Percentiles rank a stretch among this genome's conserved stretches.
Conservation (phyloP, 92 coral and sea anemone genomes). For the Porites evermanni region DNA sequence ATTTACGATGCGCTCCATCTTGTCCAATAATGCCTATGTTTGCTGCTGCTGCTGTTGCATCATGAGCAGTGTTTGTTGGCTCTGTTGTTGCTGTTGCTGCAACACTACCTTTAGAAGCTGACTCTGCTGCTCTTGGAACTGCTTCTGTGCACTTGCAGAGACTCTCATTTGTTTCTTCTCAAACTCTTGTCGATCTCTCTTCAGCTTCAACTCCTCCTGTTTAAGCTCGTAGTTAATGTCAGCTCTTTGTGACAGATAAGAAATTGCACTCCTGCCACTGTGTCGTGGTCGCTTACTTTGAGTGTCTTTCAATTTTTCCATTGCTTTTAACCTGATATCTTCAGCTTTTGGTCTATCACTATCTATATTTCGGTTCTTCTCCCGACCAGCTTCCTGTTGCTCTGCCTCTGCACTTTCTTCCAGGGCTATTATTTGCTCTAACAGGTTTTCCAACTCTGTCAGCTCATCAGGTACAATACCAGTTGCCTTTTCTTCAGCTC, state of each 20-base stretch:
- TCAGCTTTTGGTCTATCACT: constrained; percentile 57
- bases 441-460: constrained; percentile 58
- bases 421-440: constrained; percentile 63
- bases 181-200: constrained; percentile 36
- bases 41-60: constrained; percentile 60
- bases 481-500: constrained; percentile 61
- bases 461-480: constrained; percentile 61
- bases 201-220: constrained; percentile 30
- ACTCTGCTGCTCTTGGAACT: constrained; percentile 46
- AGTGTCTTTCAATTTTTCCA: constrained; percentile 50
- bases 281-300: constrained; percentile 40
- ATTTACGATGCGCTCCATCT: constrained; percentile 45
- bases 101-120: constrained; percentile 35
- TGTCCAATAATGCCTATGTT: constrained; percentile 51
- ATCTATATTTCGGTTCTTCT: constrained; percentile 37
- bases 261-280: constrained; percentile 54
- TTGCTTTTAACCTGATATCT: constrained; percentile 62
- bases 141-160: constrained; percentile 24
- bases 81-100: constrained; percentile 46
- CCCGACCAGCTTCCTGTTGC: constrained; percentile 44
- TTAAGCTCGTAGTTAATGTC: constrained; percentile 46
- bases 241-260: constrained; percentile 49
- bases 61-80: constrained; percentile 46
- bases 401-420: constrained; percentile 67
- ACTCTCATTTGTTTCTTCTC: constrained; percentile 52